A percentile compares a stretch with the other conserved stretches of the same genome.
phyloP scores from a whole-genome alignment of 2,888 invertebrate genomes.

The Drosophila niveifrons region DNA sequence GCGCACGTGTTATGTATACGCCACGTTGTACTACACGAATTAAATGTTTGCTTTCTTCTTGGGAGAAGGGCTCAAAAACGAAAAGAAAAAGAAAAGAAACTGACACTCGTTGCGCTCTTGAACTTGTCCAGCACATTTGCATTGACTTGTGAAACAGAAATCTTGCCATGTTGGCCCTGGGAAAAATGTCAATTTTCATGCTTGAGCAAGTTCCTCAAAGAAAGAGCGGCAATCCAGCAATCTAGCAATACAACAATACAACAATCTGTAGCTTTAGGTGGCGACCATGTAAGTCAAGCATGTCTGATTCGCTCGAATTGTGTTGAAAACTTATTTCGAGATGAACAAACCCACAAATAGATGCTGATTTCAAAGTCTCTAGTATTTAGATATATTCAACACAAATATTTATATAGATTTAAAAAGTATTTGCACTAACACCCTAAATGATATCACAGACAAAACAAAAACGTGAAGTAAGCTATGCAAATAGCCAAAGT shows the following conservation, averaged over 20 bases:
- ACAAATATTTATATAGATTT: neutral
- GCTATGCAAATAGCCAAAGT: slow-evolving; percentile 2
- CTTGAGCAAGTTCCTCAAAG: slow-evolving; percentile 40
- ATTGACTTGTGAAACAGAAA: slow-evolving; percentile 2
- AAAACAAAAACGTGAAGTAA: slow-evolving; percentile 13
- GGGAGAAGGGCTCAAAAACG: slow-evolving; percentile 18
- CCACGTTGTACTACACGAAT: slow-evolving; percentile 34
- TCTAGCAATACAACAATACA: slow-evolving; percentile 35
- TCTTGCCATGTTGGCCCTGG: slow-evolving; percentile 19
- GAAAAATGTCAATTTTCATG: slow-evolving; percentile 55
- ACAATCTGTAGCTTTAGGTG: slow-evolving; percentile 13
- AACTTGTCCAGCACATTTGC: slow-evolving; percentile 51
- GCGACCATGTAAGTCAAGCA: slow-evolving; percentile 61
- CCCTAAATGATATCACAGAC: slow-evolving; percentile 34
- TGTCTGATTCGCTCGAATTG: slow-evolving; percentile 70
- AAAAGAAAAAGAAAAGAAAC: neutral
- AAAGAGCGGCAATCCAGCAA: slow-evolving; percentile 36
- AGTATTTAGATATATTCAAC: no score
- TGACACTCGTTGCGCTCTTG: slow-evolving; percentile 34
- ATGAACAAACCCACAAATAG: neutral
- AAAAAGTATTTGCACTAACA: neutral
- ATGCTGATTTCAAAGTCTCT: neutral
- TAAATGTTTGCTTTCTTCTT: neutral
- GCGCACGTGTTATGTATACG: slow-evolving; percentile 62
- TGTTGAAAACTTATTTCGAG: slow-evolving; percentile 25